These are phyloP conservation scores for Callorhinus ursinus DNA, from an alignment of 2,113 vertebrate genomes.

Conservation along the genomic window DNA sequence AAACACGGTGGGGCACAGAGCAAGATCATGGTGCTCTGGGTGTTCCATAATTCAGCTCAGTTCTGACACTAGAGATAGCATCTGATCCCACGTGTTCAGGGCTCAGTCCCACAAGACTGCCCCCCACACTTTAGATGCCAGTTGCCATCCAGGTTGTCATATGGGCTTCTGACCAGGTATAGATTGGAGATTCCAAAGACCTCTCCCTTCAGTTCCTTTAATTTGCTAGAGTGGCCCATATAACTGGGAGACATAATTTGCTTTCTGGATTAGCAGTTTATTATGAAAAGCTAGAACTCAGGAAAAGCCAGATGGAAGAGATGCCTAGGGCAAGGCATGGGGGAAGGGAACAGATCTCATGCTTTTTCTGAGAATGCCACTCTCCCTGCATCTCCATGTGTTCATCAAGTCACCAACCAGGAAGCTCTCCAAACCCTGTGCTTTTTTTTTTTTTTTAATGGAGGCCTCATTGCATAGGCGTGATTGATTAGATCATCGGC, in stretches of 20 bases:
- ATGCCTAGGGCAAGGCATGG: not conserved
- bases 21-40: not conserved
- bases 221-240: not conserved
- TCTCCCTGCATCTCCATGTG: not conserved
- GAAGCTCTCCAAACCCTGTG: not conserved
- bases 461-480: not conserved
- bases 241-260: not conserved
- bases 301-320: not conserved
- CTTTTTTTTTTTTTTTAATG: not conserved
- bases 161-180: not conserved
- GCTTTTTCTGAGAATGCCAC: not conserved
- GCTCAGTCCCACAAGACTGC: not conserved
- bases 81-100: not conserved
- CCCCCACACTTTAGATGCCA: not conserved
- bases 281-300: not conserved
- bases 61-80: not conserved
- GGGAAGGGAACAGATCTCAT: not conserved
- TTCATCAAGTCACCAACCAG: not conserved
- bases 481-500: not conserved
- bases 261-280: not conserved
- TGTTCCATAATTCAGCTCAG: not conserved
- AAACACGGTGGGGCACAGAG: not conserved
- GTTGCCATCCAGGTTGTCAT: not conserved
- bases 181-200: not conserved
- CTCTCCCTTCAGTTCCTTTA: not conserved